Conservation (phyloP, 2,888 invertebrate genomes). For the Lochmaea crataegi region DNA sequence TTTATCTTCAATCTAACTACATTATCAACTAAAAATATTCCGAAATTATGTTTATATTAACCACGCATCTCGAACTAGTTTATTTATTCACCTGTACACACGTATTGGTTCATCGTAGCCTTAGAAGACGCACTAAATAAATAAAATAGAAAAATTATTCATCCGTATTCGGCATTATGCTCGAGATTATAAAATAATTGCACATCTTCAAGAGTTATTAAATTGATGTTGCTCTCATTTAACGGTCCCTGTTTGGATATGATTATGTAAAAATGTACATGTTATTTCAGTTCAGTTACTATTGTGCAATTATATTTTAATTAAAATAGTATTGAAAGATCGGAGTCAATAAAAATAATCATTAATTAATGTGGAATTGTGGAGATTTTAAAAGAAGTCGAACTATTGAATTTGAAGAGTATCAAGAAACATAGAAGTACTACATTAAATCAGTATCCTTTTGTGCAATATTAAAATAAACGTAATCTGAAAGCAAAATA, state of each 20-base stretch:
- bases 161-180: conserved; percentile 4
- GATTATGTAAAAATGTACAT: not conserved
- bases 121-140: not conserved
- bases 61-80: too few relatives aligned
- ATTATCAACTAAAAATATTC: too few relatives aligned
- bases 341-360: not conserved
- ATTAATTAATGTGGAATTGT: not conserved
- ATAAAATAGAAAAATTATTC: not conserved
- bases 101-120: not conserved
- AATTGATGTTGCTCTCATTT: conserved; percentile 10
- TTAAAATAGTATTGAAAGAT: not conserved
- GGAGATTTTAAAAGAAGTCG: too few relatives aligned
- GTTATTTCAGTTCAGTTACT: not conserved
- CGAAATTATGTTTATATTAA: too few relatives aligned
- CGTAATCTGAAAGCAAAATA: too few relatives aligned
- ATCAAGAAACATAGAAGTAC: too few relatives aligned
- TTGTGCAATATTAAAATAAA: too few relatives aligned
- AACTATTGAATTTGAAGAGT: not conserved
- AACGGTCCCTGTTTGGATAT: not conserved
- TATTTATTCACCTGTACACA: too few relatives aligned
- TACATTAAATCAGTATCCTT: too few relatives aligned
- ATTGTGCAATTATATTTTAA: not conserved
- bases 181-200: conserved; percentile 17
- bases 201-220: conserved; percentile 12
- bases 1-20: too few relatives aligned